phyloP scores from a whole-genome alignment of 2,113 vertebrate genomes.

The Lepidothrix coronata region DNA sequence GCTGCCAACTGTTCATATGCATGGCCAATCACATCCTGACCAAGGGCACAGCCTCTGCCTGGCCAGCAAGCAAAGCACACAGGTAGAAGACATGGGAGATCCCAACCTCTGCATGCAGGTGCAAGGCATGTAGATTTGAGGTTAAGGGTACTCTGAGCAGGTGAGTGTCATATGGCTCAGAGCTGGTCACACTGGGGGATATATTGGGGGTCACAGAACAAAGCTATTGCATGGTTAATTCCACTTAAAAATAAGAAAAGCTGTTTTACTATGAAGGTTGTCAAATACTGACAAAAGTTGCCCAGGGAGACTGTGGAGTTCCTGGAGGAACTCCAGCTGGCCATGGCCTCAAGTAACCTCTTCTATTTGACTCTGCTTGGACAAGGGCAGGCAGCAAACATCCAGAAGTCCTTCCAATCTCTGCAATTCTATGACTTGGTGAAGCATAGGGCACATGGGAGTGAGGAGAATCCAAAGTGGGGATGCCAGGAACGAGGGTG shows the following conservation, averaged over 20 bases:
- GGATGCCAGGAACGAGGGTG: fast-evolving
- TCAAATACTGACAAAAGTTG: background rate
- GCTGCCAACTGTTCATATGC: background rate
- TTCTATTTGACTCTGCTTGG: background rate
- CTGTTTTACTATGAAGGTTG: fast-evolving
- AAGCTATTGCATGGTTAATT: background rate
- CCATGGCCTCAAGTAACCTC: background rate
- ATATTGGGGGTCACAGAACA: background rate
- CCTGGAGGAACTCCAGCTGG: background rate
- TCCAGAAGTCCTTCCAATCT: background rate
- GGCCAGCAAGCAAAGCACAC: background rate
- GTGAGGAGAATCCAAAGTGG: background rate
- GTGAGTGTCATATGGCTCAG: background rate
- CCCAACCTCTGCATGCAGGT: background rate
- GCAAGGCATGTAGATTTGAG: background rate
- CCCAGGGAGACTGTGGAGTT: background rate
- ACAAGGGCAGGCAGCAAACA: background rate
- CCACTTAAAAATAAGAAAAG: background rate
- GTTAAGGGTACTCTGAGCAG: background rate
- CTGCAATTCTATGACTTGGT: background rate
- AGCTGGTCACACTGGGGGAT: background rate
- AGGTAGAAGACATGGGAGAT: background rate
- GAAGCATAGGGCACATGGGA: background rate
- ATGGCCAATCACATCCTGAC: background rate
- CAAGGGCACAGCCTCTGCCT: background rate